Percentiles rank a stretch among this genome's conserved stretches.
phyloP scores from a whole-genome alignment of 1,140 invertebrate genomes.

The Ostrea denselamellosa region DNA sequence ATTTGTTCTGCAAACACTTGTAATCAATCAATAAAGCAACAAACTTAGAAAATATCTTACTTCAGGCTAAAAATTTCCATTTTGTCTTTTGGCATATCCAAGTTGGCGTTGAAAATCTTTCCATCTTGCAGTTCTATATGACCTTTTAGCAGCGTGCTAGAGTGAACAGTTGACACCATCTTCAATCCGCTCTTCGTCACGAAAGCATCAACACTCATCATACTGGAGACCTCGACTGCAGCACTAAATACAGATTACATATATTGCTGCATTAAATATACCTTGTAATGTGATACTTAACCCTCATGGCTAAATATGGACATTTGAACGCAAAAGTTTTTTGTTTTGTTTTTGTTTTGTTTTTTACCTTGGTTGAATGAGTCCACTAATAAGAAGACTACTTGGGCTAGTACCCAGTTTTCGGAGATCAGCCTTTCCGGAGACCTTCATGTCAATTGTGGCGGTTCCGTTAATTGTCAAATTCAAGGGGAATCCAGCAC shows the following conservation, averaged over 20 bases:
- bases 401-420: conserved; percentile 76
- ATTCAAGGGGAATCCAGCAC: conserved; percentile 89
- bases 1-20: neutral
- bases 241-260: conserved; percentile 81
- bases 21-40: neutral
- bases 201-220: conserved; percentile 89
- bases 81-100: conserved; percentile 90
- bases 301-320: neutral
- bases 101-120: conserved; percentile 84
- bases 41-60: conserved; percentile 76
- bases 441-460: conserved; percentile 88
- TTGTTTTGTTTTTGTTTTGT: too few species aligned
- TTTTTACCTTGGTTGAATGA: conserved; percentile 67
- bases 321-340: conserved; percentile 81
- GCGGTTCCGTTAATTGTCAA: conserved; percentile 91
- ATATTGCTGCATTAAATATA: neutral
- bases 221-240: conserved; percentile 88
- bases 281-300: neutral
- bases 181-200: conserved; percentile 89
- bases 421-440: conserved; percentile 85
- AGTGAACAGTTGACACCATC: conserved; percentile 89
- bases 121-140: conserved; percentile 85
- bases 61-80: conserved; percentile 88
- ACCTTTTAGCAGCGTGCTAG: conserved; percentile 88
- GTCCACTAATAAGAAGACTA: conserved; percentile 66